Percentiles rank a stretch among this genome's conserved stretches.
phyloP scores from a whole-genome alignment of 30 jellyfish, hydroid and myxozoan genomes.

The Rhopilema esculentum region DNA sequence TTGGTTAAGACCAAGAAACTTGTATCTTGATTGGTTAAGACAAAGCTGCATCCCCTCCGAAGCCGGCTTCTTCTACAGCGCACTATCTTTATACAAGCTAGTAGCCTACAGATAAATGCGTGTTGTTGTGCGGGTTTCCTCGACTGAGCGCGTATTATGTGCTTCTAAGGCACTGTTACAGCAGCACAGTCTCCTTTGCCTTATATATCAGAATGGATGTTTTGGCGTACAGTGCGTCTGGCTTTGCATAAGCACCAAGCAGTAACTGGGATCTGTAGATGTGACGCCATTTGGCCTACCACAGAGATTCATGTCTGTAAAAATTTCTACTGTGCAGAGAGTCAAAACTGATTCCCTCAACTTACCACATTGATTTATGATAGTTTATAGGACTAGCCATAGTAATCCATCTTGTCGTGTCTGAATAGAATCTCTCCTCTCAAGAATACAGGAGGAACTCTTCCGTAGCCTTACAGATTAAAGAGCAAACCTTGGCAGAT shows the following conservation, averaged over 20 bases:
- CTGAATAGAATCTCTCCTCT: not conserved
- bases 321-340: not conserved
- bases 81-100: no score
- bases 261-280: not conserved
- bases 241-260: not conserved
- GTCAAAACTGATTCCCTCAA: not conserved
- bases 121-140: not conserved
- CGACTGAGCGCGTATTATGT: not conserved
- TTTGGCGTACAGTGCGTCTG: not conserved
- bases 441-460: not conserved
- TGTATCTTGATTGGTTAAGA: no score
- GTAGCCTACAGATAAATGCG: no score
- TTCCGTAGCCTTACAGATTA: not conserved
- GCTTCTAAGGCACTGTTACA: no score
- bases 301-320: not conserved
- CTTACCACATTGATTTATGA: not conserved
- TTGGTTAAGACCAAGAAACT: no score
- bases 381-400: not conserved
- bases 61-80: no score
- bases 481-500: not conserved
- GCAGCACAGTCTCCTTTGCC: not conserved
- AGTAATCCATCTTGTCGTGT: not conserved
- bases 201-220: not conserved
- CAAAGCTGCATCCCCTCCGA: no score
- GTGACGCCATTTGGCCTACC: not conserved